A percentile compares a stretch with the other conserved stretches of the same genome.
These are phyloP conservation scores for Carlito syrichta DNA, from an alignment of 2,113 vertebrate genomes.

Conservation along the genomic window DNA sequence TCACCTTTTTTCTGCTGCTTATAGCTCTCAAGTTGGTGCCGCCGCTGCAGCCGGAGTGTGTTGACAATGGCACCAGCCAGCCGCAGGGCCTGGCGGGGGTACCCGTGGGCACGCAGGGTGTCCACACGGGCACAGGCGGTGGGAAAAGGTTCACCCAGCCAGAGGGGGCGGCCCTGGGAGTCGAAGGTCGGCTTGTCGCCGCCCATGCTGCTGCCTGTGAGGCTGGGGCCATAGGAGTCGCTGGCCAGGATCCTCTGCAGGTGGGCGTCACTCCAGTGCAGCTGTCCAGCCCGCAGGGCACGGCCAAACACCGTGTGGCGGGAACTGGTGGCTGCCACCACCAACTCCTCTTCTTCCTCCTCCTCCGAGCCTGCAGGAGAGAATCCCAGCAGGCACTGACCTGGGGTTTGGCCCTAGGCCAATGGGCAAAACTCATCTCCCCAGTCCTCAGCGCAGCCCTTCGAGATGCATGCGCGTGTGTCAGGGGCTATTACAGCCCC, in stretches of 20 bases:
- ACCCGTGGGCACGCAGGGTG: slow-evolving; percentile 80
- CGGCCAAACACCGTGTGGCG: slow-evolving; percentile 78
- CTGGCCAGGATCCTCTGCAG: slow-evolving; percentile 79
- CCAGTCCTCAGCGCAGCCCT: not conserved
- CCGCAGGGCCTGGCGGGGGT: slow-evolving; percentile 78
- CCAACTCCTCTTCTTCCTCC: slow-evolving; percentile 10
- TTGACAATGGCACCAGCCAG: slow-evolving; percentile 78
- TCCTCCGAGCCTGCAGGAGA: slow-evolving; percentile 3
- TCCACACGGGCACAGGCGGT: slow-evolving; percentile 83
- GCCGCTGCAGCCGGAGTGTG: slow-evolving; percentile 77
- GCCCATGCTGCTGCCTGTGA: slow-evolving; percentile 39
- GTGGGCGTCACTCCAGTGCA: slow-evolving; percentile 78
- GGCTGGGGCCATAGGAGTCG: slow-evolving; percentile 64
- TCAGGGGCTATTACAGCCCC: not conserved
- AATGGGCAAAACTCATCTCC: not conserved
- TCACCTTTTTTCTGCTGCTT: slow-evolving; percentile 82
- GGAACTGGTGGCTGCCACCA: not conserved
- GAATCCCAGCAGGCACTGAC: not conserved
- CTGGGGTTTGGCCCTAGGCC: not conserved
- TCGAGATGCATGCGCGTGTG: not conserved
- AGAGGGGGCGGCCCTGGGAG: slow-evolving; percentile 80
- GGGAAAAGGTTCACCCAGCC: slow-evolving; percentile 81
- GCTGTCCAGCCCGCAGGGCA: slow-evolving; percentile 77
- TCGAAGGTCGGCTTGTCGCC: slow-evolving; percentile 77
- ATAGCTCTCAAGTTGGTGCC: slow-evolving; percentile 79